Base-by-base conservation (phyloP, 1,140 invertebrate species). In the Zophobas atratus region DNA sequence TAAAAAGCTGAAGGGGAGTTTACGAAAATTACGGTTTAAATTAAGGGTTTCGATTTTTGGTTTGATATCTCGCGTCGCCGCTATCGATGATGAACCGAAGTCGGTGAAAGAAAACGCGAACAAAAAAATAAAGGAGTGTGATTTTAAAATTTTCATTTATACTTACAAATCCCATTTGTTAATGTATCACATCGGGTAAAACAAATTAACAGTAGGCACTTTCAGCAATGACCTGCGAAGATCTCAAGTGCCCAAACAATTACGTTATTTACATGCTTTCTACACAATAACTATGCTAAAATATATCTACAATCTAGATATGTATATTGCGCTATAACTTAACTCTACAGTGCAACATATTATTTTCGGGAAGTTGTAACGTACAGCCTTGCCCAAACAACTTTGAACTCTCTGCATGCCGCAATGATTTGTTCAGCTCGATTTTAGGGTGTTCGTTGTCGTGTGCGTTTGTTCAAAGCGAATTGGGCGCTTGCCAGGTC, bases 141-240 rank as follows among this genome's bases (percentile, higher is more conserved):
- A 67, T 67, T 67, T 67, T 43, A 67, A 63, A 67, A 67, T 67
- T 32, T 67, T 48, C 57, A 56, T 75, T 55, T 75, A 56, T 75
- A 75, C 51, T 75, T 56, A 75, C 51, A 75, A 20, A 20, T 55
- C 41, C 41, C 70, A 72, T 72, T 53, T 72, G 70, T 6, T 72
- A 60, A 75, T 75, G 75, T 85, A 85, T 85, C 84, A 85, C 84
- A 82, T 82, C 81, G 76, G 79, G 80, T 84, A 83, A 79, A 83
- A 83, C 76, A 84, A 84, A 84, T 77, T 79, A 84, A 85, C 81
- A 82, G 75, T 79, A 84, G 84, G 84, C 84, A 84, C 83, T 85
- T 83, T 80, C 72, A 83, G 79, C 79, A 80, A 74, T 77, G 77
- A 79, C 57, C 71, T 76, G 46, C 35, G 33, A 63, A 80, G 79